phyloP scores from a whole-genome alignment of 2,113 vertebrate species.

The Narcine bancroftii region DNA sequence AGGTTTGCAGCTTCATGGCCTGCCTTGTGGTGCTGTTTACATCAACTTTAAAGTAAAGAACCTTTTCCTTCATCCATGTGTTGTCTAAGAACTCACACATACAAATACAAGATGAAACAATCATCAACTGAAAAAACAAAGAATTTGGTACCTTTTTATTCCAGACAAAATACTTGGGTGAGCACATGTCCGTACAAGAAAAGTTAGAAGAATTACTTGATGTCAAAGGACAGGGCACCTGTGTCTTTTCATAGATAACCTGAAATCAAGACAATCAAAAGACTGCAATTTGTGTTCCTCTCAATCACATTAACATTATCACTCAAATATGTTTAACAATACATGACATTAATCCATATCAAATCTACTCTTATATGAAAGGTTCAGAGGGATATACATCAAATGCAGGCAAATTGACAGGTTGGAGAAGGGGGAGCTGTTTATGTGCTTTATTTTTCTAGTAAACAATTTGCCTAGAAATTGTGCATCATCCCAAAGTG shows the following conservation, averaged over 20 bases:
- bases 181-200: constrained; percentile 48
- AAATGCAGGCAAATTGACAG: no score
- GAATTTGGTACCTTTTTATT: constrained; percentile 61
- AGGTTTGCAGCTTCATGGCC: no score
- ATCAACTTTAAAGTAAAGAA: no score
- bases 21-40: no score
- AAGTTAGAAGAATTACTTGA: constrained; percentile 49
- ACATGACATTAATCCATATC: not conserved
- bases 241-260: constrained; percentile 71
- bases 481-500: no score
- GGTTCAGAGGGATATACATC: no score
- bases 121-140: not conserved
- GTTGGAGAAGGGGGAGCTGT: no score
- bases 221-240: constrained; percentile 46
- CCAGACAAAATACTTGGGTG: constrained; percentile 61
- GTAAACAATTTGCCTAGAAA: no score
- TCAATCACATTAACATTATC: not conserved
- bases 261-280: constrained; percentile 43
- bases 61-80: no score
- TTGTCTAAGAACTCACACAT: no score
- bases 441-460: no score
- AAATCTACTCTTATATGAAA: not conserved
- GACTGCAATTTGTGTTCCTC: not conserved
- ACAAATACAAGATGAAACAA: no score
- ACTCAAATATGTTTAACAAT: not conserved